These are phyloP conservation scores for Drosophila serrata DNA, from an alignment of 1,140 invertebrate genomes.

Conservation along the genomic window DNA sequence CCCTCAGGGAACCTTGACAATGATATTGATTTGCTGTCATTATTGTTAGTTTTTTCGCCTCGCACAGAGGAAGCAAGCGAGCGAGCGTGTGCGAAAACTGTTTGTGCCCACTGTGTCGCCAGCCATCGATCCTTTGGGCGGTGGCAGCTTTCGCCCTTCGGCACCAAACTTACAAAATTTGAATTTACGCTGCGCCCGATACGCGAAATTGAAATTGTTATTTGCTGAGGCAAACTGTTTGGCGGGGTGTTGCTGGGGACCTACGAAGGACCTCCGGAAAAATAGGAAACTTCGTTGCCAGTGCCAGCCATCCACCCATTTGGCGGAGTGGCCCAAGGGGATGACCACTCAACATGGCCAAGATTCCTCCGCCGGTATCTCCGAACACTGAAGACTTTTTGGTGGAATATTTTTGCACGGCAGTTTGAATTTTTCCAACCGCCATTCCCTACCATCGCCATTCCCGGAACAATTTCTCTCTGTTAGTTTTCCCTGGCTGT, in stretches of 20 bases:
- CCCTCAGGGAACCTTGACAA: conserved; percentile 65
- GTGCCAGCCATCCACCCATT: conserved; percentile 15
- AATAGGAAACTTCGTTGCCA: conserved; percentile 46
- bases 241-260: conserved; percentile 2
- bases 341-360: conserved; percentile 50
- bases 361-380: conserved; percentile 46
- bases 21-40: conserved; percentile 83
- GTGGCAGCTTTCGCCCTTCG: conserved; percentile 26
- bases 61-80: background rate
- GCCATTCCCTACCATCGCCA: background rate
- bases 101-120: conserved; percentile 46
- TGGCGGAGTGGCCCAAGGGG: conserved; percentile 36
- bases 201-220: conserved; percentile 83
- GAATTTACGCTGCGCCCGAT: conserved; percentile 71
- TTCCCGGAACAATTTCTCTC: conserved; percentile 15
- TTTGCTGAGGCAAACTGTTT: conserved; percentile 63
- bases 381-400: conserved; percentile 48
- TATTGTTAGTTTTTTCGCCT: conserved; percentile 72
- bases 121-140: conserved; percentile 45
- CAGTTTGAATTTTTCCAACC: conserved; percentile 15
- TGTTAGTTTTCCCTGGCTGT: conserved; percentile 45
- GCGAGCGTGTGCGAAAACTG: conserved; percentile 57
- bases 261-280: conserved; percentile 19
- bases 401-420: conserved; percentile 39
- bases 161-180: conserved; percentile 66